Base-by-base conservation (phyloP, 2,888 invertebrate genomes). In the Hirtodrosophila cameraria region DNA sequence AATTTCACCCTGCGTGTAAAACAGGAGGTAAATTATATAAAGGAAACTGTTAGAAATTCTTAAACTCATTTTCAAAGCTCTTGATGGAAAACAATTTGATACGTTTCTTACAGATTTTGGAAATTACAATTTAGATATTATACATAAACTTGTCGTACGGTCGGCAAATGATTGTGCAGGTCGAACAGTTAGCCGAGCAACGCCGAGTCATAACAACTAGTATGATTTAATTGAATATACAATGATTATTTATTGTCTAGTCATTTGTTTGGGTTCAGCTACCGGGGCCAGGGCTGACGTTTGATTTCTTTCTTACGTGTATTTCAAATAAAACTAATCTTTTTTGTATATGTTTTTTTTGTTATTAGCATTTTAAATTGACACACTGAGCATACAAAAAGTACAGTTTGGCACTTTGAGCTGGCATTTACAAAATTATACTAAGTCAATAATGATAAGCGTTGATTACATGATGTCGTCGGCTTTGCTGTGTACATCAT, bases 361-460 rank as follows among this genome's bases (percentile, higher is more conserved):
- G 13, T 16, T 39, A 60, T 45, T 54, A 65, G 57, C 33, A 36
- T 43, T 49, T 43, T 5, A 13, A 38, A 57, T 27, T 52, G 28
- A 60, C 18, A 38, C 27, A 59, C 18, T 36, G 18, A 53, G 28
- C 45, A 43, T 50, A 60, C 43, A 35, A 71, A 81, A 73, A 60
- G 58, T 72, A 76, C 74, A 83, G 68, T 75, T 77, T 41, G 41
- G 36, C 30, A 38, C 36, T 31, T 54, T 60, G 16, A 48, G 16
- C 38, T 36, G 31, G 1, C 31, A 38, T 9, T 28, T 28, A 43
- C 50, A 72, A 45, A 65, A 33, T 39, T 28, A n/a, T 41, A n/a
- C 18, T 8, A 15, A 46, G 49, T 54, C 45, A 12, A 16, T 12
- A 15, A 7, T 45, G 49, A 60, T 48, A 39, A 48, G 39, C 25